These are phyloP conservation scores for Anaspis maculata DNA, from an alignment of 2,888 invertebrate species.

Conservation along the genomic window DNA sequence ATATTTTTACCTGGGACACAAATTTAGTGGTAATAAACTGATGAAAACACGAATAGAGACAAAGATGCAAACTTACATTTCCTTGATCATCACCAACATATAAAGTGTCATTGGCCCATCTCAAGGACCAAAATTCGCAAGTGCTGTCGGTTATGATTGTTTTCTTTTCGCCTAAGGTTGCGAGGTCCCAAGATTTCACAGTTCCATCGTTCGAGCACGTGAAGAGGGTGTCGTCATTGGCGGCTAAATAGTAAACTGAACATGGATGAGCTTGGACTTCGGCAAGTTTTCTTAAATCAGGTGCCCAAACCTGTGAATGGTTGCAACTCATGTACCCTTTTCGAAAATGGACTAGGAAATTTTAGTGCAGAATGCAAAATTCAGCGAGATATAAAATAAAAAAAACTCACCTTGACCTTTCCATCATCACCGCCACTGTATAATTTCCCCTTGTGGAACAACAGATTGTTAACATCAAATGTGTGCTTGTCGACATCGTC, in stretches of 20 bases:
- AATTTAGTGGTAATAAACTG: too few species aligned
- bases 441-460: constrained; percentile 40
- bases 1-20: too few species aligned
- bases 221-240: constrained; percentile 47
- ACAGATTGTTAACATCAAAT: constrained; percentile 40
- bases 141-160: constrained; percentile 34
- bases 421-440: constrained; percentile 47
- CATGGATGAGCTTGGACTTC: constrained; percentile 51
- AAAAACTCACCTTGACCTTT: constrained; percentile 46
- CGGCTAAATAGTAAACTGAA: constrained; percentile 53
- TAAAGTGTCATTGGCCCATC: constrained; percentile 38
- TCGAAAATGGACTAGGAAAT: too few species aligned
- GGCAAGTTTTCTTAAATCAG: constrained; percentile 39
- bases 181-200: constrained; percentile 50
- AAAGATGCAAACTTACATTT: too few species aligned
- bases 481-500: constrained; percentile 39
- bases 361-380: too few species aligned
- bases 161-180: constrained; percentile 37
- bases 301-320: constrained; percentile 45
- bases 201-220: constrained; percentile 58
- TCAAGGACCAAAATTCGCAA: constrained; percentile 42
- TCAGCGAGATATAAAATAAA: too few species aligned
- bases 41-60: too few species aligned
- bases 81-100: constrained; percentile 57
- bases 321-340: constrained; percentile 39